phyloP scores from a whole-genome alignment of 2,113 vertebrate genomes.

The Chaetura pelagica region DNA sequence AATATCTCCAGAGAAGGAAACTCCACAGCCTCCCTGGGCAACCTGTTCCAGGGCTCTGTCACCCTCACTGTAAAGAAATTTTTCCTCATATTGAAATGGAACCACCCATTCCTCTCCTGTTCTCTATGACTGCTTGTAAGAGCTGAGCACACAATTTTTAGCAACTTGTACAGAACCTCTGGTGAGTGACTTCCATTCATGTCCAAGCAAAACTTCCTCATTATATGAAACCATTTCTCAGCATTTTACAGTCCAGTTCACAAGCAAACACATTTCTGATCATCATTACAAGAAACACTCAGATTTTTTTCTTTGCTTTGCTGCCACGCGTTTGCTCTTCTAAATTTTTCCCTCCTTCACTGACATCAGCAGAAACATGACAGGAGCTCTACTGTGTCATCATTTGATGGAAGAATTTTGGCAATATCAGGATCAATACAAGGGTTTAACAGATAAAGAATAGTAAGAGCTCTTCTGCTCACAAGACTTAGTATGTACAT shows the following conservation, averaged over 20 bases:
- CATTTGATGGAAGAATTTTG: background rate
- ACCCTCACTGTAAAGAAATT: no score
- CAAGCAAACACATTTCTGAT: background rate
- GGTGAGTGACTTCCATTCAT: background rate
- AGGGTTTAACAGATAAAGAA: background rate
- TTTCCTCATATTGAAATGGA: no score
- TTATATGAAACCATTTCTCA: background rate
- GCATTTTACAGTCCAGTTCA: background rate
- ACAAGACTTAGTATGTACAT: background rate
- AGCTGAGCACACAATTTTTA: background rate
- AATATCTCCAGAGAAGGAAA: no score
- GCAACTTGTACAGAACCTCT: background rate
- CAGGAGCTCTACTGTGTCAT: background rate
- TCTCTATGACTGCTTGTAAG: background rate
- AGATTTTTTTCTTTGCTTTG: background rate
- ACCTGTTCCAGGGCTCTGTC: no score
- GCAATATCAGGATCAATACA: background rate
- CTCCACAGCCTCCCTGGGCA: no score
- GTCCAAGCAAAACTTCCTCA: background rate
- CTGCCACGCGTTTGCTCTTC: background rate
- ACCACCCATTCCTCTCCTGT: no score
- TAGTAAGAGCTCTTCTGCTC: background rate
- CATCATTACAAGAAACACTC: background rate
- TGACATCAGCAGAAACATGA: background rate
- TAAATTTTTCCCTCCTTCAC: background rate